Base-by-base conservation (phyloP, 92 coral and sea anemone species). In the Plumapathes pennacea region DNA sequence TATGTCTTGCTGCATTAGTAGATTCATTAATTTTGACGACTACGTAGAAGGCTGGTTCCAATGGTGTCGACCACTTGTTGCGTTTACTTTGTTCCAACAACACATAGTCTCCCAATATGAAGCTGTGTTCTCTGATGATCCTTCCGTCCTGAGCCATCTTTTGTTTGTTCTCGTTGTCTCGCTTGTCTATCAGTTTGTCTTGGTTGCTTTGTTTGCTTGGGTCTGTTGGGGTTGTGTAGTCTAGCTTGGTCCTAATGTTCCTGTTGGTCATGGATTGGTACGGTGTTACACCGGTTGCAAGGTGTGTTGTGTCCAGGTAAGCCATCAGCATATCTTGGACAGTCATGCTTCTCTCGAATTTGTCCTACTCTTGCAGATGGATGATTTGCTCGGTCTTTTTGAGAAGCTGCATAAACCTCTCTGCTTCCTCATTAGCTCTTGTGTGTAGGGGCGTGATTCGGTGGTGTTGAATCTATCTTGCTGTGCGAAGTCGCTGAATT, bases 371-470 rank as follows among this genome's bases (percentile, higher is more conserved):
- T 38, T 75, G 41, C 8, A 75, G 75, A 62, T 32, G 52, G 5
- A 76, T 71, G 1, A 76, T 76, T 9, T 36, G 70, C 37, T 76
- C 84, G 30, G 71, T 76, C 40, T 59, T 77, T 52, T 77, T 77
- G 44, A 75, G 40, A 15, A 57, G 27, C 47, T 28, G 59, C 82
- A 75, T 66, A 51, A 74, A 64, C 24, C 38, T 64, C 46, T 74
- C 67, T 9, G 28, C 49, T 46, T 64, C 74, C 0, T 74, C 74
- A 29, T 74, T 74, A 4, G 74, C 81, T 48, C 74, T 53, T 8
- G 81, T 64, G 32, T 74, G 81, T 20, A 45, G 6, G 8, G 82
- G 76, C 29, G 68, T 75, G 4, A 65, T 37, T 4, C 50, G 9
- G 50, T 75, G 83, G 23, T 26, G 76, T 11, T 66, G 21, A 75